Conservation (phyloP, 1,140 invertebrate genomes). For the Tyrophagus putrescentiae region DNA sequence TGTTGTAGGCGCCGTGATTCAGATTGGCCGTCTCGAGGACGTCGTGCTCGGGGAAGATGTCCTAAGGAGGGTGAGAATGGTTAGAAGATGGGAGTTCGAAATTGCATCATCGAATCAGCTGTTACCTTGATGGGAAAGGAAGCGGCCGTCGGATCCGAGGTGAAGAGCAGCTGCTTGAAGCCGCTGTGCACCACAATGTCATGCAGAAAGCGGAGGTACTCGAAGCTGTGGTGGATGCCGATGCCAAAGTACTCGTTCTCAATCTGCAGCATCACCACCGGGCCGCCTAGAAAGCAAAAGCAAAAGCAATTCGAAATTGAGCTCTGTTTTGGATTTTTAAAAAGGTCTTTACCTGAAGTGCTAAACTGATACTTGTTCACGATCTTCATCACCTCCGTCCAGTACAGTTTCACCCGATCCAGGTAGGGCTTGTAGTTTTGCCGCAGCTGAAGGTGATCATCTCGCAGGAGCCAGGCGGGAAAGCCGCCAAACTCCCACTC, state of each 20-base stretch:
- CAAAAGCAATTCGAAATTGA: too few species aligned
- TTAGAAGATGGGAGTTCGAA: background rate
- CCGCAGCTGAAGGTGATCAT: slow-evolving; percentile 23
- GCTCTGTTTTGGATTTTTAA: slow-evolving; percentile 30
- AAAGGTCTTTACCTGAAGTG: slow-evolving; percentile 30
- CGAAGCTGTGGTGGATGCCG: slow-evolving; percentile 12
- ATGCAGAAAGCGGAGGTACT: slow-evolving; percentile 14
- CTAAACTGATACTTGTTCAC: slow-evolving; percentile 33
- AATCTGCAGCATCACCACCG: slow-evolving; percentile 33
- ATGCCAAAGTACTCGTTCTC: slow-evolving; percentile 26
- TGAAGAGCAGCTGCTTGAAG: slow-evolving; percentile 18
- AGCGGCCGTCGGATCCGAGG: slow-evolving; percentile 10
- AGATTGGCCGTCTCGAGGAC: slow-evolving; percentile 17
- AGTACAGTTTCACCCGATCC: slow-evolving; percentile 32
- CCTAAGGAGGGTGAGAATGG: background rate
- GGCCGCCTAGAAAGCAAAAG: too few species aligned
- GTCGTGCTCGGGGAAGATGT: background rate
- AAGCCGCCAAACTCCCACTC: slow-evolving; percentile 40
- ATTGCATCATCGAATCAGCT: background rate
- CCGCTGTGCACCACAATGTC: background rate
- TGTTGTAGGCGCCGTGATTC: slow-evolving; percentile 9
- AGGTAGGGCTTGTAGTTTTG: slow-evolving; percentile 29
- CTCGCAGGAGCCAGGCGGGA: slow-evolving; percentile 32
- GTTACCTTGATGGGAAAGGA: slow-evolving; percentile 5
- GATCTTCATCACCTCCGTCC: slow-evolving; percentile 31